These are phyloP conservation scores for Seriola aureovittata DNA, from an alignment of 2,113 vertebrate genomes.

Conservation along the genomic window DNA sequence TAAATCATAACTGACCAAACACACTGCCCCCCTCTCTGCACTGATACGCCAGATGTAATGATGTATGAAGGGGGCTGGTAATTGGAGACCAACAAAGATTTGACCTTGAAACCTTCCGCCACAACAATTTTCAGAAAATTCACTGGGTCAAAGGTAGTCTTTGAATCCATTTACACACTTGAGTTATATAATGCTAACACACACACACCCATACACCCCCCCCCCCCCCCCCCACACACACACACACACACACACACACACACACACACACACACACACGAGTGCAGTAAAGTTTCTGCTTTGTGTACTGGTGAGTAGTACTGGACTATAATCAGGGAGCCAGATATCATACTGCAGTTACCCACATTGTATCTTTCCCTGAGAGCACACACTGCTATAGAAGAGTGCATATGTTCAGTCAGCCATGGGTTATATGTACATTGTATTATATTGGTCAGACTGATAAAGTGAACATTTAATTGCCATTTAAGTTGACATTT, in stretches of 20 bases:
- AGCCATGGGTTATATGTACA: not conserved
- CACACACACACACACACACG: not conserved
- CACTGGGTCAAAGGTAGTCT: not conserved
- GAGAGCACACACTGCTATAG: not conserved
- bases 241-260: too few relatives aligned
- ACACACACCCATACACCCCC: not conserved
- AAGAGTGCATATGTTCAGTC: not conserved
- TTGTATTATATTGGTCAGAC: not conserved
- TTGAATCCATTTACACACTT: conserved; percentile 25
- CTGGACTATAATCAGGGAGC: not conserved
- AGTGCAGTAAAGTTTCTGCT: too few relatives aligned
- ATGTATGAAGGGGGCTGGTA: conserved; percentile 8
- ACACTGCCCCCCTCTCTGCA: not conserved
- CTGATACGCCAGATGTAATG: conserved; percentile 23
- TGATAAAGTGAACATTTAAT: not conserved
- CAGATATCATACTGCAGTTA: not conserved
- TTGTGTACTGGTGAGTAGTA: not conserved
- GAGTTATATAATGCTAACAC: conserved; percentile 52
- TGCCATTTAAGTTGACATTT: not conserved
- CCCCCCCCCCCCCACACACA: too few relatives aligned
- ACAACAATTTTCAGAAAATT: not conserved
- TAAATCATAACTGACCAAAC: conserved; percentile 23
- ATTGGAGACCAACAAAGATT: not conserved
- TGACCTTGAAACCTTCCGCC: conserved; percentile 26
- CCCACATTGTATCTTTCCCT: not conserved